phyloP scores from a whole-genome alignment of 2,888 invertebrate species.

The Leucophenga montana region DNA sequence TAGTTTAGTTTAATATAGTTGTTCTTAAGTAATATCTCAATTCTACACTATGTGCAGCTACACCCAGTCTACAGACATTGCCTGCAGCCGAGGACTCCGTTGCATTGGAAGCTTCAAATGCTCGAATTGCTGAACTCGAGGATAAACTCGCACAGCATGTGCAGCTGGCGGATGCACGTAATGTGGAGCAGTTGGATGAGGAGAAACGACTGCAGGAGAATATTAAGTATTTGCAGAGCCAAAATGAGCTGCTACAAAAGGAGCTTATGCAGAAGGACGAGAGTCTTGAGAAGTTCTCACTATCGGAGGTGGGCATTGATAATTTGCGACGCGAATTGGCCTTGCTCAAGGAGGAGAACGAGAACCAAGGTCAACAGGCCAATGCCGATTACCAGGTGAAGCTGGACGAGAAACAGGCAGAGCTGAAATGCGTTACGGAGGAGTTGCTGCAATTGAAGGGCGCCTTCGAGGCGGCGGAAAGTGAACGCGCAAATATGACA shows the following conservation, averaged over 20 bases:
- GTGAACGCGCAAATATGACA: conserved; percentile 52
- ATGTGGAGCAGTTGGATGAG: conserved; percentile 54
- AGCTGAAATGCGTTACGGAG: conserved; percentile 48
- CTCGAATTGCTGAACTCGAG: conserved; percentile 32
- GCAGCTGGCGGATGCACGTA: conserved; percentile 45
- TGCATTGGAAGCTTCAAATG: conserved; percentile 44
- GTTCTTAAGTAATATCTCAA: too few species aligned
- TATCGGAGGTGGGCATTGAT: conserved; percentile 64
- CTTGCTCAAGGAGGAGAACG: conserved; percentile 60
- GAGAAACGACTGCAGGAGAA: conserved; percentile 60
- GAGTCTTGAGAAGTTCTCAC: conserved; percentile 69
- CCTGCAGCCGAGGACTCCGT: conserved; percentile 38
- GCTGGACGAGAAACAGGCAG: conserved; percentile 52
- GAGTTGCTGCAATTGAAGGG: conserved; percentile 52
- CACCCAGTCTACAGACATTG: conserved; percentile 54
- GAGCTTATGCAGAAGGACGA: conserved; percentile 67
- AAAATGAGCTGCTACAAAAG: conserved; percentile 61
- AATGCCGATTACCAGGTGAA: conserved; percentile 45
- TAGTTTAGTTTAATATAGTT: too few species aligned
- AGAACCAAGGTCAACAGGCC: conserved; percentile 52
- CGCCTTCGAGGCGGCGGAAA: conserved; percentile 49
- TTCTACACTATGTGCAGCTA: conserved; percentile 44
- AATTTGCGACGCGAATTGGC: conserved; percentile 61
- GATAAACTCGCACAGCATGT: conserved; percentile 46
- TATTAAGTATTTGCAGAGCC: conserved; percentile 59